Evolutionary conservation across 2,113 vertebrate genomes (phyloP).

Genomic region (Corythornis vintsioides): DNA sequence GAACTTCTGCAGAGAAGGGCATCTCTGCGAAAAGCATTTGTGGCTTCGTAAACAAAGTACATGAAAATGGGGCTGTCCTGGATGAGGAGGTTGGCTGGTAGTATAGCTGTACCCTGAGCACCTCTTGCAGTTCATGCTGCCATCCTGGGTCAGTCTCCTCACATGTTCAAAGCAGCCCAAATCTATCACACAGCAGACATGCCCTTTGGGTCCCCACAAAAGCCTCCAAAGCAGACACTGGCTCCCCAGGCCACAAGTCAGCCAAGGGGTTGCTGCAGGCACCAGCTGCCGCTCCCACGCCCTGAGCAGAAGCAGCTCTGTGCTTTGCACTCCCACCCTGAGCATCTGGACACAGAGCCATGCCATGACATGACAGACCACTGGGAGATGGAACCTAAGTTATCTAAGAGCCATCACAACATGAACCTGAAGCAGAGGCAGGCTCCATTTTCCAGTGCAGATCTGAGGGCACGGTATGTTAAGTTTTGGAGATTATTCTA

Average conservation of each 20-base stretch:
- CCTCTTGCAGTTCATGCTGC: background rate
- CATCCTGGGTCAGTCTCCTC: background rate
- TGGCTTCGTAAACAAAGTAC: background rate
- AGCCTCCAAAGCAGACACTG: rapidly evolving
- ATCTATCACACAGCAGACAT: background rate
- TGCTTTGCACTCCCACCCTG: background rate
- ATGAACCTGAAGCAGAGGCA: background rate
- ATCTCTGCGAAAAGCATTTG: background rate
- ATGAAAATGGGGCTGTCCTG: background rate
- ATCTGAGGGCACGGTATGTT: background rate
- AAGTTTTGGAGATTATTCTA: background rate
- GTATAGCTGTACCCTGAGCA: background rate
- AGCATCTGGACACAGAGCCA: background rate
- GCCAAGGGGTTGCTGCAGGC: rapidly evolving
- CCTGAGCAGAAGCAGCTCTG: background rate
- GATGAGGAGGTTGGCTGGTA: background rate
- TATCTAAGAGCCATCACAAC: background rate
- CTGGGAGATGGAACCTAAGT: background rate
- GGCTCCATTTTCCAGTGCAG: background rate
- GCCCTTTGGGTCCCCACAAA: background rate
- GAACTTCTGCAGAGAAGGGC: background rate
- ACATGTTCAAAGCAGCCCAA: background rate
- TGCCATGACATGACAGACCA: background rate
- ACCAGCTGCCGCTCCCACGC: rapidly evolving
- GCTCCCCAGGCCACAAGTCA: rapidly evolving